phyloP scores from a whole-genome alignment of 1,140 invertebrate species.

The Pseudomyrmex flavicornis region DNA sequence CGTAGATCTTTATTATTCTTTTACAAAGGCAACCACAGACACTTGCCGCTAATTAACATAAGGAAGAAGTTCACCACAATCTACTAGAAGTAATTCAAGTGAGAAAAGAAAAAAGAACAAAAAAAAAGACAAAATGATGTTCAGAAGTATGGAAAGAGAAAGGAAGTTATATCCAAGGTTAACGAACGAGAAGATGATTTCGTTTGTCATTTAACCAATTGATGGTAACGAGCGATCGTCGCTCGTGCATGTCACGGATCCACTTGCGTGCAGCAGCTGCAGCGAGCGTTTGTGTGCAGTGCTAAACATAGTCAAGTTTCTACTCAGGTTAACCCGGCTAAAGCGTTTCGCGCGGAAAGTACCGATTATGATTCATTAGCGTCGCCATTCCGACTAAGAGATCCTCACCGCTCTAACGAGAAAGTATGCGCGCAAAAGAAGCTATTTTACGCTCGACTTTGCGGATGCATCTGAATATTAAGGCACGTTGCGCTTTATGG shows the following conservation, averaged over 20 bases:
- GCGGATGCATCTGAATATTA: slow-evolving; percentile 14
- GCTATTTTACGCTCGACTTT: neutral
- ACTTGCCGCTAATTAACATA: slow-evolving; percentile 51
- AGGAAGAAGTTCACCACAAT: slow-evolving; percentile 39
- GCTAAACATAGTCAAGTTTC: slow-evolving; percentile 26
- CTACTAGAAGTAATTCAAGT: slow-evolving; percentile 16
- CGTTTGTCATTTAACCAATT: slow-evolving; percentile 57
- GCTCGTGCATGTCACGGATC: neutral
- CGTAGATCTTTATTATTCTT: slow-evolving; percentile 53
- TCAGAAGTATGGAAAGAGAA: neutral
- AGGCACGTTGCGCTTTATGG: slow-evolving; percentile 13
- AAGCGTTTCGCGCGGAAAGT: slow-evolving; percentile 64
- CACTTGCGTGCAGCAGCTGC: slow-evolving; percentile 22
- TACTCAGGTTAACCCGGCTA: slow-evolving; percentile 59
- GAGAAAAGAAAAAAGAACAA: neutral
- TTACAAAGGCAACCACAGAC: slow-evolving; percentile 25
- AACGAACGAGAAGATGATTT: slow-evolving; percentile 47
- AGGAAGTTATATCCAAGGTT: slow-evolving; percentile 32
- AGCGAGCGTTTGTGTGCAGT: neutral
- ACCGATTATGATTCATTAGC: slow-evolving; percentile 70
- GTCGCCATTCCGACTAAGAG: slow-evolving; percentile 42
- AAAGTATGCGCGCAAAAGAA: slow-evolving; percentile 47
- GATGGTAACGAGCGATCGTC: slow-evolving; percentile 21
- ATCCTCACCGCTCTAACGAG: slow-evolving; percentile 60
- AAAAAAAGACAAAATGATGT: neutral